These are phyloP conservation scores for Dallia pectoralis DNA, from an alignment of 2,797 vertebrate genomes.

Conservation along the genomic window DNA sequence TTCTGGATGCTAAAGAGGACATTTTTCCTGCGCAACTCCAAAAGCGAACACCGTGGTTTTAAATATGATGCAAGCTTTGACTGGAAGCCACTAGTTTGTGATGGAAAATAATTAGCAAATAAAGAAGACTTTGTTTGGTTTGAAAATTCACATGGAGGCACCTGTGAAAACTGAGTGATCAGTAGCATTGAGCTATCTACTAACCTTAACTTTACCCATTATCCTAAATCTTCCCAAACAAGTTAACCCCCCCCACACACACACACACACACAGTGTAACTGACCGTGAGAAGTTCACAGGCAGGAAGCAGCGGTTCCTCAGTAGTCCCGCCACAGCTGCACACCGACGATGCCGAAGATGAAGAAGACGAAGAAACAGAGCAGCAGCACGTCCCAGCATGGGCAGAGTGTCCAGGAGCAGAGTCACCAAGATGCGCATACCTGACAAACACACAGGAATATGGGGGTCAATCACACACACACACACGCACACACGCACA, in stretches of 20 bases:
- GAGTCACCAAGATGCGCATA: slow-evolving; percentile 92
- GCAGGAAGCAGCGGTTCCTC: slow-evolving; percentile 87
- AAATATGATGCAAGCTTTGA: too few relatives aligned
- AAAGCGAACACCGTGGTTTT: too few relatives aligned
- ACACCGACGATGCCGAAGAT: slow-evolving; percentile 90
- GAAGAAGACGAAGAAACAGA: slow-evolving; percentile 92
- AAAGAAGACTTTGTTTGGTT: too few relatives aligned
- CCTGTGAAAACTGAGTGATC: too few relatives aligned
- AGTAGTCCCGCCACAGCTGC: slow-evolving; percentile 89
- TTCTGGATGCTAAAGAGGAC: too few relatives aligned
- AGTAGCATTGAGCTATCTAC: neutral
- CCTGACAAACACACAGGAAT: slow-evolving; percentile 70
- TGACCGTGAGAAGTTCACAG: slow-evolving; percentile 94
- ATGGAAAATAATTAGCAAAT: too few relatives aligned
- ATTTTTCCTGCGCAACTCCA: too few relatives aligned
- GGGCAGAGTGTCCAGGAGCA: slow-evolving; percentile 86
- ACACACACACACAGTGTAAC: slow-evolving; percentile 50
- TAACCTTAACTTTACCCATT: neutral
- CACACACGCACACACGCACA: slow-evolving; percentile 24
- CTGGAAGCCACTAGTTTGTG: too few relatives aligned
- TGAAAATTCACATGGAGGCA: too few relatives aligned
- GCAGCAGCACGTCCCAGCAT: slow-evolving; percentile 88
- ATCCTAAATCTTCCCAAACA: neutral
- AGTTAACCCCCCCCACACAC: neutral
- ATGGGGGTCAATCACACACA: neutral